Percentiles rank a stretch among this genome's conserved stretches.
Evolutionary conservation across 2,113 vertebrate genomes (phyloP).

Genomic region (Crotalus helleri): DNA sequence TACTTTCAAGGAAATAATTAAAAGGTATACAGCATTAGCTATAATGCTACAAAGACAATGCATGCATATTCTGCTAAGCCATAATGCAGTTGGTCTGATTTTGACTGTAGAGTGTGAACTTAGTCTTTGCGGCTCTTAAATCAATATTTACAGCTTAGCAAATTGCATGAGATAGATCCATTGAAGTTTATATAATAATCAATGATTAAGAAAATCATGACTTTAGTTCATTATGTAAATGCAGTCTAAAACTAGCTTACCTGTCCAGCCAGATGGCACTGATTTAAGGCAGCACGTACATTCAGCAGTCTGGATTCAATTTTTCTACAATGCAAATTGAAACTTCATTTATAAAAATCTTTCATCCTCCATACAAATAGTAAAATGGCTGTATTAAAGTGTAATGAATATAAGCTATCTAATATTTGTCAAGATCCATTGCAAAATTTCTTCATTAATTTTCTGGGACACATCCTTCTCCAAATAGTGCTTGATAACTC

Average conservation of each 20-base stretch:
- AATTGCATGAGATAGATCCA: not conserved
- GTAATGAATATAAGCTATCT: not conserved
- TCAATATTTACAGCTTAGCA: not conserved
- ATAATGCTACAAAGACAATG: not conserved
- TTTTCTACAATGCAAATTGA: not conserved
- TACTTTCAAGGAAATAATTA: not conserved
- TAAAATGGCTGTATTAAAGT: not conserved
- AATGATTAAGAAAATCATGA: not conserved
- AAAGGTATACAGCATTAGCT: not conserved
- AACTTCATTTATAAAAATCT: not conserved
- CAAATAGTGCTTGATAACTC: not conserved
- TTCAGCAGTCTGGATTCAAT: not conserved
- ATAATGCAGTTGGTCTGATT: not conserved
- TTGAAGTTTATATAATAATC: not conserved
- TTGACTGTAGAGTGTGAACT: not conserved
- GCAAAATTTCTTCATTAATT: not conserved
- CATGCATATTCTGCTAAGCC: not conserved
- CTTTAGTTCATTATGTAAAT: not conserved
- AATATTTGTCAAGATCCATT: constrained; percentile 19
- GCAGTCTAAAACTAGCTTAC: not conserved
- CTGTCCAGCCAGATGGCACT: not conserved
- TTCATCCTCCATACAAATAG: not conserved
- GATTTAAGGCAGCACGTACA: not conserved
- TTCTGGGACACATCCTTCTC: not conserved
- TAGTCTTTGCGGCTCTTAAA: not conserved